phyloP scores from a whole-genome alignment of 1,140 invertebrate species.

The Solen grandis region DNA sequence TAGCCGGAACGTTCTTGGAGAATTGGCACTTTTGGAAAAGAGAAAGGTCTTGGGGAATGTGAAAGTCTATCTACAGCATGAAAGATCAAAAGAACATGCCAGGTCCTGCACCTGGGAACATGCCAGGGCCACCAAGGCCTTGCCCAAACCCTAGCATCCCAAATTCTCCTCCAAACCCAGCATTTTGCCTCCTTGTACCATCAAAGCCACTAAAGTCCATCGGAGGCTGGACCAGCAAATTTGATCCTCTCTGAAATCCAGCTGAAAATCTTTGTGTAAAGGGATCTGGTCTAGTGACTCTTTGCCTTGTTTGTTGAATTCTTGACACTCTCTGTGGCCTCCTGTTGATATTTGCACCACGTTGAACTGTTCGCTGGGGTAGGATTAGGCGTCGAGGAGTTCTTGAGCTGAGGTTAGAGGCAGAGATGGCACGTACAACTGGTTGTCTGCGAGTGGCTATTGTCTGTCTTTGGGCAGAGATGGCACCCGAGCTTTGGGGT shows the following conservation, averaged over 20 bases:
- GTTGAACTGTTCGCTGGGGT: not conserved
- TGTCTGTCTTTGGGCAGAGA: not conserved
- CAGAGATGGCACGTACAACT: not conserved
- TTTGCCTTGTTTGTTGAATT: not conserved
- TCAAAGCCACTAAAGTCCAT: constrained; percentile 38
- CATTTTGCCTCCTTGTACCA: not conserved
- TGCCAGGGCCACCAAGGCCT: not conserved
- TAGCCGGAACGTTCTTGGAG: too few relatives aligned
- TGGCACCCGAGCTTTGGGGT: too few relatives aligned
- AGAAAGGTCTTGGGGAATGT: too few relatives aligned
- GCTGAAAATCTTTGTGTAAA: constrained; percentile 42
- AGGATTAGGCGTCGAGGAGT: not conserved
- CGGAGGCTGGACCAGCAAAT: constrained; percentile 28
- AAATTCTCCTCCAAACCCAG: not conserved
- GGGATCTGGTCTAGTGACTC: constrained; percentile 19
- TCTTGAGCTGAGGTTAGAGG: not conserved
- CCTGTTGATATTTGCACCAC: not conserved
- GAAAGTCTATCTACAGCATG: too few relatives aligned
- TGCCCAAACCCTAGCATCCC: not conserved
- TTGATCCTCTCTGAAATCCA: constrained; percentile 42
- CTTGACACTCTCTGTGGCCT: not conserved
- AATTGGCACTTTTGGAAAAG: too few relatives aligned
- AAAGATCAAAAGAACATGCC: too few relatives aligned
- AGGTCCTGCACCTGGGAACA: not conserved
- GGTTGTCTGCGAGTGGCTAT: not conserved